These are phyloP conservation scores for silkworm (Bombyx mori) DNA, from an alignment of 1,140 invertebrate genomes.

Conservation along the genomic window ASM3026992v2 NC_085116.1:3007001-3007500, in stretches of 20 bases:
- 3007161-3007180: no score
- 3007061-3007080: no score
- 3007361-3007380: conserved; percentile 93
- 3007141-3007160: no score
- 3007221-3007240: conserved; percentile 19
- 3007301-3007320: conserved; percentile 55
- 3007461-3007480: conserved; percentile 93
- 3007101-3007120: no score
- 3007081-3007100: no score
- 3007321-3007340: conserved; percentile 74
- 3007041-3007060: no score
- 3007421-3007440: conserved; percentile 76
- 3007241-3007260: background rate
- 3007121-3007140: no score
- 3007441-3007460: conserved; percentile 93
- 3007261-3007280: conserved; percentile 40
- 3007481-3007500: conserved; percentile 82
- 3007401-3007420: conserved; percentile 84
- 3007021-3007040: no score
- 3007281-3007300: conserved; percentile 51
- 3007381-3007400: conserved; percentile 89
- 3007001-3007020: no score
- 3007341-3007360: conserved; percentile 79
- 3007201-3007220: conserved; percentile 13
- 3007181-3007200: background rate